Evolutionary conservation across 2,888 invertebrate species (phyloP).

Genomic region (Pheosia gnoma): DNA sequence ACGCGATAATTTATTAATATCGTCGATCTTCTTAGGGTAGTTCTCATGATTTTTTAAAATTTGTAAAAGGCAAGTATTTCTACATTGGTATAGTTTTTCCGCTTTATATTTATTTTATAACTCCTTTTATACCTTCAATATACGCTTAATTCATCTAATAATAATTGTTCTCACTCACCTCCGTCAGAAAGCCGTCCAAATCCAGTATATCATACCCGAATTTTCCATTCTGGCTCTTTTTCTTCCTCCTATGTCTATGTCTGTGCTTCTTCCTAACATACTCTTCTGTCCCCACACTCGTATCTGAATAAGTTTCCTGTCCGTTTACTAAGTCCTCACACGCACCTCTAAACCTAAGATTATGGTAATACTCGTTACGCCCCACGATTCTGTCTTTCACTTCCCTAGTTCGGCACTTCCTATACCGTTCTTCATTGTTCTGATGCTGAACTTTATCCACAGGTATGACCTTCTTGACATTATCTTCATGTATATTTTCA

Average conservation of each 20-base stretch:
- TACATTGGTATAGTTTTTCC: not conserved
- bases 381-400: conserved; percentile 66
- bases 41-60: no score
- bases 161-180: conserved; percentile 73
- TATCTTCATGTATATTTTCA: conserved; percentile 51
- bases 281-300: conserved; percentile 72
- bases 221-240: conserved; percentile 58
- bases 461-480: conserved; percentile 44
- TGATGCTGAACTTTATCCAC: conserved; percentile 51
- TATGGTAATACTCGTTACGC: conserved; percentile 77
- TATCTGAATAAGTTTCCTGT: conserved; percentile 65
- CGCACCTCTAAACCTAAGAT: conserved; percentile 71
- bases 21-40: no score
- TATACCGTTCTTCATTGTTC: conserved; percentile 56
- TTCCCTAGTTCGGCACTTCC: conserved; percentile 59
- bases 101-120: no score
- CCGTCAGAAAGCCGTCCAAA: conserved; percentile 90
- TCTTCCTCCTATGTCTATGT: conserved; percentile 77
- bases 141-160: no score
- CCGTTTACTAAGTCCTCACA: conserved; percentile 72
- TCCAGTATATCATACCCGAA: conserved; percentile 93
- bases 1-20: conserved; percentile 18
- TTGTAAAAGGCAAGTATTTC: conserved; percentile 1
- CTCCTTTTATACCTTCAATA: no score
- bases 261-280: conserved; percentile 72